Evolutionary conservation across 2,888 invertebrate genomes (phyloP).

Genomic region (Stenurella melanura): DNA sequence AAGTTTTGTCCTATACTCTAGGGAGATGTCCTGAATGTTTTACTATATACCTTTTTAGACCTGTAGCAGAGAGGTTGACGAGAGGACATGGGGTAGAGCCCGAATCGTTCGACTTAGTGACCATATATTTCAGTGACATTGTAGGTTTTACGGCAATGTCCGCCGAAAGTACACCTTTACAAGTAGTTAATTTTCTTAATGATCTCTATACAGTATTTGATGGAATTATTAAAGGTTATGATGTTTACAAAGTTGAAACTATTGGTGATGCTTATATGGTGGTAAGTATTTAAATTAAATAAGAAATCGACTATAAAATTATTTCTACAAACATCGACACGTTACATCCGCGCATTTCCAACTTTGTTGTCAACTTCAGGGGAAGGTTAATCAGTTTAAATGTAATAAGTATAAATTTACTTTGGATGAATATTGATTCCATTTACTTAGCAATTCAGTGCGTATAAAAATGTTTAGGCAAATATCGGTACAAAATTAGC

Average conservation of each 20-base stretch:
- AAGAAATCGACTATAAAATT: background rate
- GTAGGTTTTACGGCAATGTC: conserved; percentile 98
- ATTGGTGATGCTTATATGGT: conserved; percentile 91
- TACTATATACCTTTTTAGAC: conserved; percentile 75
- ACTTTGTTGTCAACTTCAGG: too few species aligned
- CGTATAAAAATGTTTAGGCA: too few species aligned
- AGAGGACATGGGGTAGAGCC: conserved; percentile 93
- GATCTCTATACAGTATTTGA: conserved; percentile 98
- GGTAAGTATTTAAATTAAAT: conserved; percentile 73
- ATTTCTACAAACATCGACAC: too few species aligned
- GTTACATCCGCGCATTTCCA: too few species aligned
- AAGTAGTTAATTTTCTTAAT: conserved; percentile 97
- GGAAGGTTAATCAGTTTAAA: too few species aligned
- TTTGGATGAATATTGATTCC: too few species aligned
- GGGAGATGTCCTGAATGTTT: too few species aligned
- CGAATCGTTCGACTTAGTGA: conserved; percentile 94
- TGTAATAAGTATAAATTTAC: too few species aligned
- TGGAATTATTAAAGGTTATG: conserved; percentile 95
- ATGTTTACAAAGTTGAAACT: conserved; percentile 98
- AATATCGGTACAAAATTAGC: too few species aligned
- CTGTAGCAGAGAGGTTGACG: conserved; percentile 91
- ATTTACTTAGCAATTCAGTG: too few species aligned
- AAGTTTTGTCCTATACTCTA: too few species aligned
- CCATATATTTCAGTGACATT: conserved; percentile 98
- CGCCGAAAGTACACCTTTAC: conserved; percentile 90